phyloP scores from a whole-genome alignment of 2,888 invertebrate species.

The Pomacea canaliculata region DNA sequence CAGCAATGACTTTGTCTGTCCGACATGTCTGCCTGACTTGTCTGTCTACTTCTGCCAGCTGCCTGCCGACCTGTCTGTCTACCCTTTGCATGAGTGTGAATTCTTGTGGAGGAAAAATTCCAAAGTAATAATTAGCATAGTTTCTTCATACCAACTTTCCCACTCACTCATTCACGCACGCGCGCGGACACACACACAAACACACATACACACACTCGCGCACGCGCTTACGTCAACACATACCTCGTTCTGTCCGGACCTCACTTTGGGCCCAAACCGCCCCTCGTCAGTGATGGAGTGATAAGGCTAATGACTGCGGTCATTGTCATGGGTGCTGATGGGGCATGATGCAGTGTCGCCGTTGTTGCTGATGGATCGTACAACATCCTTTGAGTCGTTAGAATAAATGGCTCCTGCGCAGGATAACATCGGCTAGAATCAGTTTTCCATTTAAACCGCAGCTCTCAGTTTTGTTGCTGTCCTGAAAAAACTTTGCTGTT shows the following conservation, averaged over 20 bases:
- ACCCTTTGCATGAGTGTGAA: background rate
- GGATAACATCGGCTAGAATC: slow-evolving; percentile 20
- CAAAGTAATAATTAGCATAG: background rate
- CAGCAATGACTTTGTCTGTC: background rate
- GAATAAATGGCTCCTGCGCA: slow-evolving; percentile 15
- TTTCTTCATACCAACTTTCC: background rate
- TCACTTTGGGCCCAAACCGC: background rate
- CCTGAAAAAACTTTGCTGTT: too few species aligned
- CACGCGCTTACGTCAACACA: background rate
- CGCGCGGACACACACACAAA: background rate
- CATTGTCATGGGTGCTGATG: background rate
- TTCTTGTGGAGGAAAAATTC: too few species aligned
- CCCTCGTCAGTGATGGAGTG: background rate
- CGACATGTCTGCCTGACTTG: background rate
- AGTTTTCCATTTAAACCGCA: too few species aligned
- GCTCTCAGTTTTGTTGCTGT: too few species aligned
- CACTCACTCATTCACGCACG: too few species aligned
- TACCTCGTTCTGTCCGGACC: background rate
- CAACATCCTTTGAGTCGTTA: slow-evolving; percentile 17
- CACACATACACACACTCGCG: background rate
- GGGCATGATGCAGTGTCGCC: slow-evolving; percentile 1
- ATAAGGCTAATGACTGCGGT: slow-evolving; percentile 6
- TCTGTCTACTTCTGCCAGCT: background rate
- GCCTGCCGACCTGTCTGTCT: background rate
- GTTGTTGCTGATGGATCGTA: slow-evolving; percentile 3